Base-by-base conservation (phyloP, 2,113 vertebrate species). In the Zapus hudsonius region DNA sequence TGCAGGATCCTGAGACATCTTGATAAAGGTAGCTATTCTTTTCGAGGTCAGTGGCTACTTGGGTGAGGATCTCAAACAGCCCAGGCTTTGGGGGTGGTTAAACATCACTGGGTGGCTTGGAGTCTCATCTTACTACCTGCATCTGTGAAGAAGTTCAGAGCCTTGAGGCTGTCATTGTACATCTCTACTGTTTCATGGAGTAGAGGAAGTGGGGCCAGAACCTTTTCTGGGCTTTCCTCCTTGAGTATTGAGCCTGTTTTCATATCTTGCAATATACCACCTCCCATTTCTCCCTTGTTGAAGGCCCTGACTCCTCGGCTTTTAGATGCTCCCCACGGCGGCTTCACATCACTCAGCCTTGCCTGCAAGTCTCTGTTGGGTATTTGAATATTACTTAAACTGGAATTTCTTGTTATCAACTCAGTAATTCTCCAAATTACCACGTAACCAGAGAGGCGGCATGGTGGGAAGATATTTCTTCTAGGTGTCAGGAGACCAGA, bases 301-400 rank as follows among this genome's bases (percentile, higher is more conserved):
- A 69, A 61, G 61, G 8, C 8, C 80, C 66, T 0, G 10, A 33
- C 36, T 52, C 19, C 70, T 81, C 82, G 33, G 66, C 76, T 57
- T 91, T 85, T 44, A 3, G 75, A 36, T 5, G 38, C 82, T 70
- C 63, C 57, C 82, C 31, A 0, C 0, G 2, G 40, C 4, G 17
- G 89, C 25, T 70, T 36, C n/a, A 31, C 52, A 67, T 22, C 20
- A 36, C 67, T 63, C 47, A 22, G 59, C 44, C 42, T 73, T 15
- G 12, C 20, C 79, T 9, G 67, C 36, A 10, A 38, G 74, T 83
- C 90, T 87, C 90, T 15, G 4, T 0, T 75, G 92, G 90, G 82
- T 85, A 85, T 92, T 95, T 85, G 85, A 90, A 66, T 83, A 63
- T 93, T 70, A 87, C 79, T 88, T 86, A 82, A 81, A 33, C 44